Percentiles rank a stretch among this genome's conserved stretches.
Evolutionary conservation across 2,888 invertebrate genomes (phyloP).

Genomic region (Palloptera scutellata): DNA sequence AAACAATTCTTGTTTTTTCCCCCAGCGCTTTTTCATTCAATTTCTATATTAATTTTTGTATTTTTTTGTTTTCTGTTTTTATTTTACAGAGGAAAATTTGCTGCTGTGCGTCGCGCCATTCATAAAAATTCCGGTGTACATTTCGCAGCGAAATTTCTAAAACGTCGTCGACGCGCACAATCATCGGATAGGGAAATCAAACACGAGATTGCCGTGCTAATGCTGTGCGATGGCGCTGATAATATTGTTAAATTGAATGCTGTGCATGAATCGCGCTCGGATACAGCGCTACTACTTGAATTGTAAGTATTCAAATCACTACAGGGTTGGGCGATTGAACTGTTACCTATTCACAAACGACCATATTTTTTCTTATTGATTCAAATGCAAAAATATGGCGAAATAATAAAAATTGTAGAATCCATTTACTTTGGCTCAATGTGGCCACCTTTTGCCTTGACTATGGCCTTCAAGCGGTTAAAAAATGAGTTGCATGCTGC

Average conservation of each 20-base stretch:
- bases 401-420: too few species aligned
- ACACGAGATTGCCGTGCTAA: conserved; percentile 92
- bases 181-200: conserved; percentile 88
- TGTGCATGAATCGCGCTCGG: conserved; percentile 79
- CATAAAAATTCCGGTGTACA: conserved; percentile 86
- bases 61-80: conserved; percentile 16
- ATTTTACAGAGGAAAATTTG: conserved; percentile 89
- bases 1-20: too few species aligned
- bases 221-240: conserved; percentile 82
- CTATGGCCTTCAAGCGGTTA: too few species aligned
- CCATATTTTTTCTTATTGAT: too few species aligned
- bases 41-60: background rate
- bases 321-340: too few species aligned
- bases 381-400: too few species aligned
- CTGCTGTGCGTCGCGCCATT: conserved; percentile 89
- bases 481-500: too few species aligned
- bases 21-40: conserved; percentile 12
- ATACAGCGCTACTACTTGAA: conserved; percentile 89
- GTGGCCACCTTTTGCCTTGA: too few species aligned
- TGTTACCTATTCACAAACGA: too few species aligned
- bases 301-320: conserved; percentile 71
- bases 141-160: conserved; percentile 96
- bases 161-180: conserved; percentile 86
- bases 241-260: conserved; percentile 91
- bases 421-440: too few species aligned